A percentile compares a stretch with the other conserved stretches of the same genome.
Evolutionary conservation across 2,797 vertebrate species (phyloP).

Genomic region (Pelodytes ibericus): DNA sequence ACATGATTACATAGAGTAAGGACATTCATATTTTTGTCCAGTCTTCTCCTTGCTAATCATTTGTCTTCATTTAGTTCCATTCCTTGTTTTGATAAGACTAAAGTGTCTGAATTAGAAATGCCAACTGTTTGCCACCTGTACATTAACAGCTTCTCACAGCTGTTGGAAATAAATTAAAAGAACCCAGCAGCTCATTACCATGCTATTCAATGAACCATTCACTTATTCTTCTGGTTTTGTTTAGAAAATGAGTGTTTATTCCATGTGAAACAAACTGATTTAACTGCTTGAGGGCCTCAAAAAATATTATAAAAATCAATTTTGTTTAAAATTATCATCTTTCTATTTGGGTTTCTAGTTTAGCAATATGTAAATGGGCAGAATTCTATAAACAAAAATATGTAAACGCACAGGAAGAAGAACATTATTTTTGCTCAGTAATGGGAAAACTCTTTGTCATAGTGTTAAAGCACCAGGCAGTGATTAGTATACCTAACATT

Average conservation of each 20-base stretch:
- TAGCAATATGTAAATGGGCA: too few species aligned
- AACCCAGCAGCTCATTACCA: slow-evolving; percentile 56
- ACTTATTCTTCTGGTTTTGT: slow-evolving; percentile 45
- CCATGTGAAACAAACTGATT: slow-evolving; percentile 29
- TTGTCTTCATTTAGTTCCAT: slow-evolving; percentile 58
- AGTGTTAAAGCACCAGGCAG: too few species aligned
- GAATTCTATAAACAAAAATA: too few species aligned
- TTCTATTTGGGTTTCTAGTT: too few species aligned
- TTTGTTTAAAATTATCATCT: too few species aligned
- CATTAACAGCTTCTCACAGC: slow-evolving; percentile 54
- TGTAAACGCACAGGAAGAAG: too few species aligned
- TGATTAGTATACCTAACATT: too few species aligned
- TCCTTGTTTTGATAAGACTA: slow-evolving; percentile 58
- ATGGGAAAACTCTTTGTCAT: too few species aligned
- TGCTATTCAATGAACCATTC: slow-evolving; percentile 57
- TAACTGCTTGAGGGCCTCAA: slow-evolving; percentile 41
- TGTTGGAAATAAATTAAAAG: slow-evolving; percentile 57
- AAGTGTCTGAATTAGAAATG: slow-evolving; percentile 55
- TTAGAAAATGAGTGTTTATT: slow-evolving; percentile 39
- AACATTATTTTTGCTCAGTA: too few species aligned
- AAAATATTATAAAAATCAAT: too few species aligned
- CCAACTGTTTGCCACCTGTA: slow-evolving; percentile 58
- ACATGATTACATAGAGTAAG: neutral
- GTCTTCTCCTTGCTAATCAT: slow-evolving; percentile 50
- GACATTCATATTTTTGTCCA: slow-evolving; percentile 42